phyloP scores from a whole-genome alignment of 2,888 invertebrate species.

The Sminthurinus aureus region DNA sequence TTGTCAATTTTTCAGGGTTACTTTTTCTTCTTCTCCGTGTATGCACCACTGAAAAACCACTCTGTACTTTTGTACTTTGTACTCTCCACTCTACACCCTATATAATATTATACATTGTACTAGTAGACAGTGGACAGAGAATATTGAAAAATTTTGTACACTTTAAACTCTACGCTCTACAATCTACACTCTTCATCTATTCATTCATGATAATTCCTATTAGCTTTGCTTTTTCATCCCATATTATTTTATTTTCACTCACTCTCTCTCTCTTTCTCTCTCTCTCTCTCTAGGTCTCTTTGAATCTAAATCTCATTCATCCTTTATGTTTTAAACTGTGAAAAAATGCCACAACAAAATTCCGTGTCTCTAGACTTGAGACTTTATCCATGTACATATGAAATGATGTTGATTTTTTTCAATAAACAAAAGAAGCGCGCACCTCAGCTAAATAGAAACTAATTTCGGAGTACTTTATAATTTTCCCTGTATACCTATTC shows the following conservation, averaged over 20 bases:
- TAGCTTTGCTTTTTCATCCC: slow-evolving; percentile 6
- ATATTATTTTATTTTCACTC: slow-evolving; percentile 7
- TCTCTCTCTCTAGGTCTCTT: too few relatives aligned
- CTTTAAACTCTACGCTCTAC: not conserved
- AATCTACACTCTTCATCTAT: not conserved
- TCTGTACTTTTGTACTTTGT: not conserved
- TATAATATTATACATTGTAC: not conserved
- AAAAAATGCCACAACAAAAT: too few relatives aligned
- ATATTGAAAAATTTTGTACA: not conserved
- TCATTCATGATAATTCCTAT: slow-evolving; percentile 12
- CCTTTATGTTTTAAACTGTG: too few relatives aligned
- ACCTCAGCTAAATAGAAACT: too few relatives aligned
- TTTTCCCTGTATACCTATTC: too few relatives aligned
- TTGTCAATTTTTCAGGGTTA: slow-evolving; percentile 18
- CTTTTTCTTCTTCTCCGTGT: not conserved
- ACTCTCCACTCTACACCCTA: not conserved
- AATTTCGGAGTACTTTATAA: too few relatives aligned
- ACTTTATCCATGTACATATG: too few relatives aligned
- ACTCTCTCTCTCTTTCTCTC: not conserved
- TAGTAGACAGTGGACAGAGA: not conserved
- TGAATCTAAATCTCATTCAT: too few relatives aligned
- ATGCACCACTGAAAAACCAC: not conserved
- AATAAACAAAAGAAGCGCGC: too few relatives aligned
- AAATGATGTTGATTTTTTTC: too few relatives aligned
- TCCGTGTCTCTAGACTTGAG: too few relatives aligned